Base-by-base conservation (phyloP, 2,797 vertebrate genomes). In the Pangasius krempfi region DNA sequence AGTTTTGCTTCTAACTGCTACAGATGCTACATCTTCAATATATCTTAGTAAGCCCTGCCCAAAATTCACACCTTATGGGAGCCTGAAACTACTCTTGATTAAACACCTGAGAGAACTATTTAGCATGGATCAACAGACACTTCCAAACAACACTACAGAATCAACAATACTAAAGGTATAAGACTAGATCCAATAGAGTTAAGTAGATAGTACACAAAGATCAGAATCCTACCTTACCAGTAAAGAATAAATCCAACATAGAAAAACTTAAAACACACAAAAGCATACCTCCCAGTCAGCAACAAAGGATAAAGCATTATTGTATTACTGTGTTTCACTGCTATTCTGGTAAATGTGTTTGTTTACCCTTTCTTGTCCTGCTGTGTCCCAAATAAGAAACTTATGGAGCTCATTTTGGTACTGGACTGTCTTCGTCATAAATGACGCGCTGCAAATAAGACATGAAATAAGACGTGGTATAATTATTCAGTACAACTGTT, bases 391-490 rank as follows among this genome's bases (percentile, higher is more conserved):
- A 94, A 99, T 99, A 90, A 99, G 97, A 94, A 99, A 99, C 95
- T 99, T 99, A 96, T 99, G 98, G 73, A 99, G 96, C 93, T 99
- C 98, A 89, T 97, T 99, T 94, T 99, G 98, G 95, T 99, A 98
- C 94, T 99, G 98, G 92, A 99, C 98, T 25, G 98, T 99, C 96
- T 99, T 99, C 89, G 98, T 99, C 98, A 99, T 99, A 95, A 99
- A 99, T 60, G 99, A 99, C 40, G 99, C 99, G 93, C 98, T 99
- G 95, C 78, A 93, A 95, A 96, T 90, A 93, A 94, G 33, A 86
- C 16, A 86, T n/a, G 14, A 78, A 62, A 60, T 40, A 40, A 40
- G 40, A 40, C 40, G 4, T 25, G 25, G 25, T 12, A 72, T n/a
- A 54, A 64, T 82, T 82, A 82, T 76, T 47, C 62, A n/a, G 22